Evolutionary conservation across 2,113 vertebrate genomes (phyloP).

Genomic region (Hippoglossus stenolepis): DNA sequence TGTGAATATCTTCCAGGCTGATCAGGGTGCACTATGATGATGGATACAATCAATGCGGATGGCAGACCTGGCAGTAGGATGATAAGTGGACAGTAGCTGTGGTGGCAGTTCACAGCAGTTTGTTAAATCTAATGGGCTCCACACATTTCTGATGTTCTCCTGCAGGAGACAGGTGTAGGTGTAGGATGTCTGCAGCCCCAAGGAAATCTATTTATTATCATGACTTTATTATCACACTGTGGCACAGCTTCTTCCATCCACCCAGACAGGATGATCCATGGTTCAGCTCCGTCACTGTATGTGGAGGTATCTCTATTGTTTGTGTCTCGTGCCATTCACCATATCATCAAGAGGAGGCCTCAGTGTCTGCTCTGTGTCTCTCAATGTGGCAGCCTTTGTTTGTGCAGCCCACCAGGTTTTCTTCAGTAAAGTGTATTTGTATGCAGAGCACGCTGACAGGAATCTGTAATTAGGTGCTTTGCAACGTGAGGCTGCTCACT

Average conservation of each 20-base stretch:
- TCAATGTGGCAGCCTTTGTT: conserved; percentile 27
- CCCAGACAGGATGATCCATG: background rate
- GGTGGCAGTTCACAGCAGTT: background rate
- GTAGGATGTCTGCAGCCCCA: background rate
- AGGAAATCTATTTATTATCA: background rate
- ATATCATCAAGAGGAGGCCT: conserved; percentile 18
- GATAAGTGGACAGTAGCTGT: background rate
- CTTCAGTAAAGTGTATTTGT: conserved; percentile 25
- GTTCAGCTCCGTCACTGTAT: background rate
- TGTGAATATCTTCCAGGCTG: background rate
- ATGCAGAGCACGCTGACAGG: conserved; percentile 29
- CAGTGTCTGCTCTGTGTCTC: conserved; percentile 13
- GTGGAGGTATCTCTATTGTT: background rate
- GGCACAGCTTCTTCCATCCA: background rate
- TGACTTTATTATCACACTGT: background rate
- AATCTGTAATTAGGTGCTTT: conserved; percentile 44
- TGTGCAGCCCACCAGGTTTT: conserved; percentile 24
- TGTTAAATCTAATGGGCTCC: background rate
- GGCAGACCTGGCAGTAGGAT: background rate
- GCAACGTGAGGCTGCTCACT: conserved; percentile 29
- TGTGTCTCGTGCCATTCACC: background rate
- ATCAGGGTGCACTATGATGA: background rate
- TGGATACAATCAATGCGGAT: background rate
- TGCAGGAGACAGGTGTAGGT: conserved; percentile 1
- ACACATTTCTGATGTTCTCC: background rate